Evolutionary conservation across 2,113 vertebrate species (phyloP), one percentile per base, ranked within the genome.

Genomic region (Lepus americanus): DNA sequence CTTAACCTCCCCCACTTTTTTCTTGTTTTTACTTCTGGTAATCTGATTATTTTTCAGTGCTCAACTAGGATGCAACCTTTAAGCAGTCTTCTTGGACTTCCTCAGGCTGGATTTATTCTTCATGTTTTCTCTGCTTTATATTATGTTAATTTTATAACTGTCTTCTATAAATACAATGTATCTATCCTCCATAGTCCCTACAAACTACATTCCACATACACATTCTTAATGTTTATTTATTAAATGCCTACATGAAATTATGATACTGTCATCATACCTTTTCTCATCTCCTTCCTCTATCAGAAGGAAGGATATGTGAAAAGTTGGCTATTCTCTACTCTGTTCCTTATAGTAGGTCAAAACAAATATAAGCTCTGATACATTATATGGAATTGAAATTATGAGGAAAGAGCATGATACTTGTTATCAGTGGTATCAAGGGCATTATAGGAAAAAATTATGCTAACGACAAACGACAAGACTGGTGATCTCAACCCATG

Each of bases 51-150:
- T 25, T 44, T 76, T 83, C 39, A 83, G 0, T 72, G 59, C 49
- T 74, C 78, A 63, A 13, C 27, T 77, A 66, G 79, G 89, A 80
- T 27, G 19, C 27, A 77, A 2, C 39, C 16, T 88, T 78, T 36
- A 87, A 93, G 69, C 11, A 94, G 61, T 53, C 55, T 86, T 94
- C 33, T 49, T 49, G 27, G 33, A 81, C 67, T 95, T 94, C 23
- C 4, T 31, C 9, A 88, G 49, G 14, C 20, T 55, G n/a, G 74
- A 78, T 51, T 69, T 70, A 22, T 78, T 25, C 64, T 53, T 20
- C 22, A 12, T 70, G 29, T 86, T 91, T 90, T n/a, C 5, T 89
- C n/a, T 93, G 72, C 23, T 87, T 90, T 89, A 16, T 51, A 16
- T 61, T 79, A 61, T 69, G 27, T n/a, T 70, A 23, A 55, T 55